Evolutionary conservation across 2,797 vertebrate genomes (phyloP).

Genomic region (Tiaroga cobitis): DNA sequence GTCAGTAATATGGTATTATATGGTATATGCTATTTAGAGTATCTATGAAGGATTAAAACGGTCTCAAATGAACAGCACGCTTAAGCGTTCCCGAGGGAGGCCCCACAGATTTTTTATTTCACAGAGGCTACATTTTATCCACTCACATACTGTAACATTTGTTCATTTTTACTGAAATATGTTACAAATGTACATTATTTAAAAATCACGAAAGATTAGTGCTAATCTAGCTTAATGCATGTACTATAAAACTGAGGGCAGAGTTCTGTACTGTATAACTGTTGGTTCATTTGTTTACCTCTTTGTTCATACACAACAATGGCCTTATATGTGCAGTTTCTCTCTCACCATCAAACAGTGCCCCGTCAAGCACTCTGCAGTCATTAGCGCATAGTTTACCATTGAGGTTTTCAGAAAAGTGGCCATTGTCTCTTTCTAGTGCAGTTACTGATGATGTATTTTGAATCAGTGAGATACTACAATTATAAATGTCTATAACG

Average conservation of each 20-base stretch:
- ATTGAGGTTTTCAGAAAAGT: conserved; percentile 30
- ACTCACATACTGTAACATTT: neutral
- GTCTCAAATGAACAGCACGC: conserved; percentile 18
- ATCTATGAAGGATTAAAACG: conserved; percentile 28
- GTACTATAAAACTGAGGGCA: conserved; percentile 15
- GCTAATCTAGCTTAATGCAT: neutral
- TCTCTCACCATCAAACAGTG: conserved; percentile 50
- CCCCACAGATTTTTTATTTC: conserved; percentile 15
- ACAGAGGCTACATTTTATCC: conserved; percentile 9
- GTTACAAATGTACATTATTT: conserved; percentile 10
- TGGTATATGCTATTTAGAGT: conserved; percentile 32
- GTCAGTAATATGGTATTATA: conserved; percentile 24
- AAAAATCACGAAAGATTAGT: neutral
- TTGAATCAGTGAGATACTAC: too few species aligned
- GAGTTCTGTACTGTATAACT: neutral
- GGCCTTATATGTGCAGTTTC: conserved; percentile 60
- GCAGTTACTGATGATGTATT: conserved; percentile 15
- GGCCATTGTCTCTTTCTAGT: conserved; percentile 42
- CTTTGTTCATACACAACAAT: conserved; percentile 67
- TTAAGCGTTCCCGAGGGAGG: conserved; percentile 23
- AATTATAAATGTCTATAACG: neutral
- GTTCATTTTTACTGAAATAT: neutral
- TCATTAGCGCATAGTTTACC: conserved; percentile 60
- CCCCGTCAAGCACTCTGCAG: conserved; percentile 44
- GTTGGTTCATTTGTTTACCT: conserved; percentile 24